These are phyloP conservation scores for Hormaphis cornu DNA, from an alignment of 1,140 invertebrate genomes.

Conservation along the genomic window DNA sequence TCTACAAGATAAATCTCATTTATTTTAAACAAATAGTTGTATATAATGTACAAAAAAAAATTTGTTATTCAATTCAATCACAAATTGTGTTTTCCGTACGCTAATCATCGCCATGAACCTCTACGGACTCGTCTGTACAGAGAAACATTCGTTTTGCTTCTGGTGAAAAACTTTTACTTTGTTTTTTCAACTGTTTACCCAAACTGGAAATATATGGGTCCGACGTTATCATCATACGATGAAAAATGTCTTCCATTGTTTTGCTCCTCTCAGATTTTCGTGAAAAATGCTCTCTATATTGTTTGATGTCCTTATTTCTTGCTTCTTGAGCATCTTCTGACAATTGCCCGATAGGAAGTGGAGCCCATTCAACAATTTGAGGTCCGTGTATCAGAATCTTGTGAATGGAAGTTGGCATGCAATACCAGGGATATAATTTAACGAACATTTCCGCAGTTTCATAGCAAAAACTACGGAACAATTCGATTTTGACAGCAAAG, in stretches of 20 bases:
- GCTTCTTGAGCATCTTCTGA: slow-evolving; percentile 38
- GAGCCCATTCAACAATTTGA: neutral
- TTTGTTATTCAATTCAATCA: no score
- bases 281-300: slow-evolving; percentile 31
- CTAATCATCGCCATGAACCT: no score
- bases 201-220: neutral
- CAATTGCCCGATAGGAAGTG: slow-evolving; percentile 36
- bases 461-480: neutral
- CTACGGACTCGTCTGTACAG: no score
- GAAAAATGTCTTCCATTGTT: neutral
- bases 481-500: neutral
- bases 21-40: no score
- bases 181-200: no score
- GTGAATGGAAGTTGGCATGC: slow-evolving; percentile 30
- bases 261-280: slow-evolving; percentile 25
- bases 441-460: neutral
- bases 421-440: neutral
- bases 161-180: no score
- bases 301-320: slow-evolving; percentile 36
- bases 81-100: no score
- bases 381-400: slow-evolving; percentile 40
- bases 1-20: no score
- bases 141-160: no score
- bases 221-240: neutral
- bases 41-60: no score